Evolutionary conservation across 1,140 invertebrate genomes (phyloP).

Genomic region (Octopus sinensis): DNA sequence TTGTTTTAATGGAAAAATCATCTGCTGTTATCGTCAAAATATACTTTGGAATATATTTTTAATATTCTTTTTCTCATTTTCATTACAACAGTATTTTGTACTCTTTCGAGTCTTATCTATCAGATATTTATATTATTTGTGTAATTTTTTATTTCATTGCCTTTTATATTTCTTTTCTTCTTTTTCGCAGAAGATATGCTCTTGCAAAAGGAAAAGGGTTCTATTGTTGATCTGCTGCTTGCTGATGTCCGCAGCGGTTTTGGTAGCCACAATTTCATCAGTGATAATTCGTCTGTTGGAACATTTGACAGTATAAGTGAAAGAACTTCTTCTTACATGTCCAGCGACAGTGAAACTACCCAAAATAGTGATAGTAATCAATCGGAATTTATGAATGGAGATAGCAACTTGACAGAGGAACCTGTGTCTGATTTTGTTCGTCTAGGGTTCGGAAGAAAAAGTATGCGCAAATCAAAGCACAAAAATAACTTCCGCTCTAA

Average conservation of each 20-base stretch:
- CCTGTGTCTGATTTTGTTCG: conserved; percentile 32
- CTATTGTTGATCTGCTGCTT: conserved; percentile 47
- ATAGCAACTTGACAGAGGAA: conserved; percentile 19
- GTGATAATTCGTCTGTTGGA: conserved; percentile 42
- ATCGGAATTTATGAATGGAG: conserved; percentile 15
- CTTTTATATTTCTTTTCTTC: neutral
- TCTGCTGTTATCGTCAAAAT: too few species aligned
- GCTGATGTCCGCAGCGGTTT: conserved; percentile 50
- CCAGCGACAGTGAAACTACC: conserved; percentile 3
- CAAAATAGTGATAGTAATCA: neutral
- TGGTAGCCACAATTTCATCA: conserved; percentile 37
- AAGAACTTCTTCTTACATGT: neutral
- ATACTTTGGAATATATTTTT: too few species aligned
- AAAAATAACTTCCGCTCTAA: neutral
- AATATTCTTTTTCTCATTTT: too few species aligned
- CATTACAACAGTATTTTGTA: too few species aligned
- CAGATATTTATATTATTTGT: neutral
- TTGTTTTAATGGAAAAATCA: too few species aligned
- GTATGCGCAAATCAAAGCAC: conserved; percentile 28
- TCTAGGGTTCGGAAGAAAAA: conserved; percentile 36
- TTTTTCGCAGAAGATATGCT: too few species aligned
- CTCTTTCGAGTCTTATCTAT: too few species aligned
- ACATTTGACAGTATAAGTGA: too few species aligned
- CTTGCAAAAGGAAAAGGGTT: conserved; percentile 27
- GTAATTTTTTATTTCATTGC: neutral